These are phyloP conservation scores for Megalurothrips usitatus DNA, from an alignment of 2,888 invertebrate genomes.

Conservation along the genomic window DNA sequence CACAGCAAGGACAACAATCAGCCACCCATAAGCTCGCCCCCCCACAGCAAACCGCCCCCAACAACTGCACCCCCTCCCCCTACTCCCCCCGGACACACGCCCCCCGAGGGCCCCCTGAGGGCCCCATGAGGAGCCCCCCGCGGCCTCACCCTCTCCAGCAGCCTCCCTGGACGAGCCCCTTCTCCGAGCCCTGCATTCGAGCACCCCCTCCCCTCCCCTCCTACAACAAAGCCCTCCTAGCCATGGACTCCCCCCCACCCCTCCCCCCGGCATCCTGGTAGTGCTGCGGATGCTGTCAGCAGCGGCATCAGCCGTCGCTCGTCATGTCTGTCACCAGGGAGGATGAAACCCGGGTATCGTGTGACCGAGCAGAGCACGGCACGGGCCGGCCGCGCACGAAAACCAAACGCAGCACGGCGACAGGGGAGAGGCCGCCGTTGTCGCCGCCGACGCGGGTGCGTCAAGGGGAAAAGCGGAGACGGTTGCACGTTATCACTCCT, in stretches of 20 bases:
- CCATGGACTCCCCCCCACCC: slow-evolving; percentile 47
- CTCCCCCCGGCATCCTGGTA: slow-evolving; percentile 49
- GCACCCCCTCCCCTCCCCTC: slow-evolving; percentile 25
- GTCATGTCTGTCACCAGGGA: too few relatives aligned
- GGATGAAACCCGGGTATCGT: too few relatives aligned
- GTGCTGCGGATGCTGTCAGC: slow-evolving; percentile 46
- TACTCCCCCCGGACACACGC: slow-evolving; percentile 22
- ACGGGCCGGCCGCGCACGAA: too few relatives aligned
- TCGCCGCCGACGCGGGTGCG: too few relatives aligned
- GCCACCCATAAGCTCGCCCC: slow-evolving; percentile 23
- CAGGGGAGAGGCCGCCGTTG: too few relatives aligned
- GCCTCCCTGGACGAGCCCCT: slow-evolving; percentile 31
- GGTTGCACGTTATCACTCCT: too few relatives aligned
- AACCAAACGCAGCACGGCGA: too few relatives aligned
- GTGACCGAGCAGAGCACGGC: too few relatives aligned
- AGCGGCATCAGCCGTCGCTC: too few relatives aligned
- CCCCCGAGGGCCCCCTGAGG: background rate
- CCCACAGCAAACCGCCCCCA: background rate
- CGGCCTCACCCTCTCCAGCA: slow-evolving; percentile 34
- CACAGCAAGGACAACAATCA: slow-evolving; percentile 31
- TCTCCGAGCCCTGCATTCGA: background rate
- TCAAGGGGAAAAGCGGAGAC: too few relatives aligned
- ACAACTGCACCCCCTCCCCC: slow-evolving; percentile 33
- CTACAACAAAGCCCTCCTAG: slow-evolving; percentile 45
- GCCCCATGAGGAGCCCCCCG: background rate